A percentile compares a stretch with the other conserved stretches of the same genome.
Conservation (phyloP, 2,888 invertebrate species). For the Thelaira solivaga region DNA sequence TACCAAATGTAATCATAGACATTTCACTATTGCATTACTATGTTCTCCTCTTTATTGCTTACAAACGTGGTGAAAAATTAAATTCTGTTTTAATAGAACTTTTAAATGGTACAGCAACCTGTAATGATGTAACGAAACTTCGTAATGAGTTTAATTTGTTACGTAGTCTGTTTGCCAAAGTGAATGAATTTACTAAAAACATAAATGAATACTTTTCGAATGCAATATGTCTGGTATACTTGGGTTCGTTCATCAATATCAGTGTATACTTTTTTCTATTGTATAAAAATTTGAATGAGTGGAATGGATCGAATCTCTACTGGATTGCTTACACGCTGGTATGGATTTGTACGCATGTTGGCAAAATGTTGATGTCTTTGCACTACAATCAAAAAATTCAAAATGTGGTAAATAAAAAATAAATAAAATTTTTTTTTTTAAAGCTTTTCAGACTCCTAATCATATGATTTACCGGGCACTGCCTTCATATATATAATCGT, state of each 20-base stretch:
- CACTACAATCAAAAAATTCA: slow-evolving; percentile 64
- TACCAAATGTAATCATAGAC: slow-evolving; percentile 65
- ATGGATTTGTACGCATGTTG: slow-evolving; percentile 64
- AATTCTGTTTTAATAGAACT: slow-evolving; percentile 42
- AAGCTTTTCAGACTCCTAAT: background rate
- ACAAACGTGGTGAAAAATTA: slow-evolving; percentile 54
- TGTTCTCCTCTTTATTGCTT: slow-evolving; percentile 58
- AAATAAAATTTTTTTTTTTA: background rate
- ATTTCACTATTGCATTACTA: slow-evolving; percentile 66
- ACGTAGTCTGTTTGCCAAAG: slow-evolving; percentile 58
- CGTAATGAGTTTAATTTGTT: slow-evolving; percentile 50
- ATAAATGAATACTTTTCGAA: slow-evolving; percentile 63
- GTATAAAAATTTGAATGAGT: slow-evolving; percentile 63
- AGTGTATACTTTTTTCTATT: slow-evolving; percentile 65
- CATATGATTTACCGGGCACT: too few species aligned
- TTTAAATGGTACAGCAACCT: slow-evolving; percentile 26
- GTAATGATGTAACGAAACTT: slow-evolving; percentile 10
- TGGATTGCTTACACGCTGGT: slow-evolving; percentile 55
- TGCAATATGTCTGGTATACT: slow-evolving; percentile 62
- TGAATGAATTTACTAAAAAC: slow-evolving; percentile 63
- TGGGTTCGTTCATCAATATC: slow-evolving; percentile 65
- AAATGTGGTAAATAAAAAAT: slow-evolving; percentile 64
- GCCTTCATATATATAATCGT: too few species aligned
- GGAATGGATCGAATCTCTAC: slow-evolving; percentile 5
- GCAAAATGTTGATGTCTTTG: slow-evolving; percentile 65